Evolutionary conservation across 2,113 vertebrate species (phyloP).

Genomic region (Labeo rohita): DNA sequence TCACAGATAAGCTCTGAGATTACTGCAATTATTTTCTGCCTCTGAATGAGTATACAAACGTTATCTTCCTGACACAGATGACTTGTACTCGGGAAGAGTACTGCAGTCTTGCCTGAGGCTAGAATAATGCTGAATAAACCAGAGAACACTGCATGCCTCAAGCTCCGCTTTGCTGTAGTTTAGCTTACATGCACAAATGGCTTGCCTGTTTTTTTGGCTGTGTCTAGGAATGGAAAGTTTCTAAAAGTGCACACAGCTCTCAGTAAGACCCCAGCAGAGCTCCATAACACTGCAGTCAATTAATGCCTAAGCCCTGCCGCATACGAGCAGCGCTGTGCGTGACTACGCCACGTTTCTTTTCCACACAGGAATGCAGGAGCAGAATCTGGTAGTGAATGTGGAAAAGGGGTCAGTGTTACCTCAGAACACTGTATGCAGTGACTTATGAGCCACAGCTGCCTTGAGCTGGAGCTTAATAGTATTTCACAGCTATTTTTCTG

Average conservation of each 20-base stretch:
- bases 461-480: conserved; percentile 6
- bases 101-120: background rate
- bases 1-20: conserved; percentile 40
- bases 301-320: conserved; percentile 6
- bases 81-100: background rate
- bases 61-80: conserved; percentile 39
- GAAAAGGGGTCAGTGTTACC: conserved; percentile 5
- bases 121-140: background rate
- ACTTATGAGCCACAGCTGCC: conserved; percentile 55
- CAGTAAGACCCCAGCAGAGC: conserved; percentile 15
- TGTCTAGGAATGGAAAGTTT: conserved; percentile 40
- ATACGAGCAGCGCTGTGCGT: background rate
- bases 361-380: conserved; percentile 9
- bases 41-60: conserved; percentile 33
- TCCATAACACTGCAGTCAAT: background rate
- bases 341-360: background rate
- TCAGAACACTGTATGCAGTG: conserved; percentile 23
- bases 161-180: background rate
- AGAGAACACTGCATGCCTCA: background rate
- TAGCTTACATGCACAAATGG: conserved; percentile 8
- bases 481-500: conserved; percentile 47
- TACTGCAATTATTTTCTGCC: conserved; percentile 15
- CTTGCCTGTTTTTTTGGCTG: background rate
- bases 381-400: background rate
- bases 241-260: conserved; percentile 23